These are phyloP conservation scores for Morpho achilles DNA, from an alignment of 2,888 invertebrate genomes.

Conservation along the genomic window DNA sequence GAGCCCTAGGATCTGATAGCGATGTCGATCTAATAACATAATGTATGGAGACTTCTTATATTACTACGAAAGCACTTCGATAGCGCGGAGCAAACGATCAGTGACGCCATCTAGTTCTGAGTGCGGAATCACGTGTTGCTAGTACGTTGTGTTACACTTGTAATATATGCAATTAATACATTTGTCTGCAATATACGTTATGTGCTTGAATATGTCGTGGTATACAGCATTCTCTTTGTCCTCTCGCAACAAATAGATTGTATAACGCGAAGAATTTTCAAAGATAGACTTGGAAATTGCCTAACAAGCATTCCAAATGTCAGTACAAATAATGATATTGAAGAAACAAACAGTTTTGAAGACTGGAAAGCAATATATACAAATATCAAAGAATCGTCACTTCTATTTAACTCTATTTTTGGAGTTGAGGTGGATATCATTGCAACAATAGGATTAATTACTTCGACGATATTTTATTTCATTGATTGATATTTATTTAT, in stretches of 20 bases:
- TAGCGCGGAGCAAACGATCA: too few relatives aligned
- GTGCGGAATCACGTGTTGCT: too few relatives aligned
- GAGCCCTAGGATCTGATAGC: too few relatives aligned
- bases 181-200: constrained; percentile 15
- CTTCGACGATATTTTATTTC: not conserved
- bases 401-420: constrained; percentile 16
- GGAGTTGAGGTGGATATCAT: constrained; percentile 16
- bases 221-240: constrained; percentile 31
- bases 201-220: constrained; percentile 31
- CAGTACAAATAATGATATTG: not conserved
- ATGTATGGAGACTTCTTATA: too few relatives aligned
- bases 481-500: constrained; percentile 10
- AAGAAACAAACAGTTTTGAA: constrained; percentile 7
- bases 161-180: not conserved
- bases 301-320: not conserved
- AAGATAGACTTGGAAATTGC: constrained; percentile 10
- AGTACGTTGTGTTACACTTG: too few relatives aligned
- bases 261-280: constrained; percentile 28
- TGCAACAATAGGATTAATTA: not conserved
- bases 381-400: constrained; percentile 14
- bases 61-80: too few relatives aligned
- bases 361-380: constrained; percentile 13
- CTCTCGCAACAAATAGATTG: constrained; percentile 36
- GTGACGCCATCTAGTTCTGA: too few relatives aligned
- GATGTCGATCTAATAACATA: too few relatives aligned